Evolutionary conservation across 2,888 invertebrate genomes (phyloP).

Genomic region (Carterocephalus palaemon): DNA sequence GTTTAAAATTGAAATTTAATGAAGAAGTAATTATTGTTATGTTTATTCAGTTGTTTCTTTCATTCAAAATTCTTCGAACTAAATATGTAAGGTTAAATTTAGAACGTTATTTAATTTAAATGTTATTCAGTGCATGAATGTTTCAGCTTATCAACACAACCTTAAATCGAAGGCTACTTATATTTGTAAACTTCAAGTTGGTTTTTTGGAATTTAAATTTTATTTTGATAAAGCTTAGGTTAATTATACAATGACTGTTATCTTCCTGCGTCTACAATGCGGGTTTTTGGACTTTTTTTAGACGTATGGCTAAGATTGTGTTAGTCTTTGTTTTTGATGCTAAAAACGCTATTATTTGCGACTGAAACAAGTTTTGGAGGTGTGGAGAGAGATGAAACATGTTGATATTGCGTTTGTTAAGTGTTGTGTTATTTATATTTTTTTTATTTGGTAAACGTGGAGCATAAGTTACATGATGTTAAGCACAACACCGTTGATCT

Average conservation of each 20-base stretch:
- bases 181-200: constrained; percentile 19
- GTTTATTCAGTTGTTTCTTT: not conserved
- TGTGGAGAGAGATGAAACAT: not conserved
- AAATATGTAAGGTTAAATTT: constrained; percentile 12
- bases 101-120: constrained; percentile 10
- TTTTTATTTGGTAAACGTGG: not conserved
- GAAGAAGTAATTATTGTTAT: too few relatives aligned
- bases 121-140: constrained; percentile 24
- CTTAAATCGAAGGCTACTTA: constrained; percentile 30
- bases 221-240: constrained; percentile 15
- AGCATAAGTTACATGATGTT: not conserved
- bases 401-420: too few relatives aligned
- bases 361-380: constrained; percentile 18
- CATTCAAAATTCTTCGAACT: constrained; percentile 1
- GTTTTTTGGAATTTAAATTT: constrained; percentile 14
- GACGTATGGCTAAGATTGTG: constrained; percentile 10
- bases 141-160: constrained; percentile 26
- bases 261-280: constrained; percentile 2
- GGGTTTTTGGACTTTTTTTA: constrained; percentile 10
- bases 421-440: constrained; percentile 3
- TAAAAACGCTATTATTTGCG: constrained; percentile 11
- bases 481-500: constrained; percentile 30
- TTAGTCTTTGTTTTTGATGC: constrained; percentile 22
- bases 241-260: constrained; percentile 5
- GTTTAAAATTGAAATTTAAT: too few relatives aligned